These are phyloP conservation scores for Amphiura filiformis DNA, from an alignment of 35 echinoderm and acorn worm genomes.

Conservation along the genomic window DNA sequence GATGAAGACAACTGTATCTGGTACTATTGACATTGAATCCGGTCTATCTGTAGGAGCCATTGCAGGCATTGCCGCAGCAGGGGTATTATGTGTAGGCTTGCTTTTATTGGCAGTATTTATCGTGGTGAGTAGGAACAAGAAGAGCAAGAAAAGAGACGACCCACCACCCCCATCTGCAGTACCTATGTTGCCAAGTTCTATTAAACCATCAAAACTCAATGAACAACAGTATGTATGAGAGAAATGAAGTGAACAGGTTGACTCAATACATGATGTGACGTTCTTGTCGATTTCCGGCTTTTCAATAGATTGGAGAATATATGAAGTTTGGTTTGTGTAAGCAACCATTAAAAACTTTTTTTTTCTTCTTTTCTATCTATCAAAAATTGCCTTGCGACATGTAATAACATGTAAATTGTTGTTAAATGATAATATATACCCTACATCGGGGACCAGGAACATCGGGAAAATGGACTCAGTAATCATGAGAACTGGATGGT, in stretches of 20 bases:
- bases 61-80: not conserved
- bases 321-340: no score
- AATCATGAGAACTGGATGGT: no score
- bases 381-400: no score
- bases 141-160: not conserved
- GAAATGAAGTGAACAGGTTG: not conserved
- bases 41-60: not conserved
- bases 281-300: no score
- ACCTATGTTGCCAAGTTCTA: not conserved
- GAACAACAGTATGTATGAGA: not conserved
- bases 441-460: no score
- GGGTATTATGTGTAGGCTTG: not conserved
- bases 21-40: not conserved
- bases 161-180: not conserved
- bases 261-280: no score
- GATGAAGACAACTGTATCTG: not conserved
- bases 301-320: no score
- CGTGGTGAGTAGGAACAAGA: not conserved
- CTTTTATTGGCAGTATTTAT: not conserved
- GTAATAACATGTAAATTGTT: no score
- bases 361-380: no score
- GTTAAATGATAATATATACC: no score
- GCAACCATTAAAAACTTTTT: no score
- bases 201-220: not conserved
- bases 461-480: no score